These are phyloP conservation scores for Pogonomyrmex barbatus DNA, from an alignment of 1,140 invertebrate species.

Conservation along the genomic window DNA sequence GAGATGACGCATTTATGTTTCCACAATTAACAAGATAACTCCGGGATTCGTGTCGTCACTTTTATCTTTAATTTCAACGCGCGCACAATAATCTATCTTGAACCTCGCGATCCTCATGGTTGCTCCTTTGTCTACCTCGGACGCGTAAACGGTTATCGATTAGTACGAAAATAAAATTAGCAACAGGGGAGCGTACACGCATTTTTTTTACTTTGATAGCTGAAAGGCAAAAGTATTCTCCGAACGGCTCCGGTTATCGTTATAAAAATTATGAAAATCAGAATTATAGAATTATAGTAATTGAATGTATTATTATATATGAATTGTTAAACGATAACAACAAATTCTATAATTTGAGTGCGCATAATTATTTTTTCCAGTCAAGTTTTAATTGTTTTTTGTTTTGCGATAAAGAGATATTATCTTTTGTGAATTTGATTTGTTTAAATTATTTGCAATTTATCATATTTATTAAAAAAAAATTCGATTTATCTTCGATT, in stretches of 20 bases:
- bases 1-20: conserved; percentile 29
- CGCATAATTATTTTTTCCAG: background rate
- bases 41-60: background rate
- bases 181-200: conserved; percentile 43
- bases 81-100: conserved; percentile 28
- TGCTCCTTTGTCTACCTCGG: conserved; percentile 47
- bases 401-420: background rate
- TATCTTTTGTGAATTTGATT: background rate
- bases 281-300: background rate
- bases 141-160: conserved; percentile 49
- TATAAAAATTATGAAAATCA: conserved; percentile 19
- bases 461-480: background rate
- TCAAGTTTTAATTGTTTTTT: background rate
- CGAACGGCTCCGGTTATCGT: background rate
- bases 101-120: conserved; percentile 30
- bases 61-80: conserved; percentile 46
- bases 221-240: conserved; percentile 37
- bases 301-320: conserved; percentile 3
- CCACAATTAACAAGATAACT: conserved; percentile 16
- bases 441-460: conserved; percentile 15
- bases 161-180: conserved; percentile 57
- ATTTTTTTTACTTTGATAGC: conserved; percentile 42
- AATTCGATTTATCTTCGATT: background rate
- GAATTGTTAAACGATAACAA: background rate
- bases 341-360: background rate